phyloP scores from a whole-genome alignment of 2,888 invertebrate species.

The Thymelicus acteon region DNA sequence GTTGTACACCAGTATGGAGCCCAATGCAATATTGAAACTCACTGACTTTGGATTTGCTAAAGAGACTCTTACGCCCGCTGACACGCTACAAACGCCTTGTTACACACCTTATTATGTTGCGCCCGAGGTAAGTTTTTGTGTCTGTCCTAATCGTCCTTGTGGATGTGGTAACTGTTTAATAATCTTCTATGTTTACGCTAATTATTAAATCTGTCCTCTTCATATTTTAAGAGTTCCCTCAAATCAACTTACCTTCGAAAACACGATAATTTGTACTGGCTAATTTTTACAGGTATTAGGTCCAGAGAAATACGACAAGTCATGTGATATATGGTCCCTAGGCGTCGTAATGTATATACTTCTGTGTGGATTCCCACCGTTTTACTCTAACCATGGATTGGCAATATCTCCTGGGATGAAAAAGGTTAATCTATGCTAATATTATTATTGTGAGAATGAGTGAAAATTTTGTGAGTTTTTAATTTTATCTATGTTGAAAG shows the following conservation, averaged over 20 bases:
- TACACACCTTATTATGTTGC: conserved; percentile 99
- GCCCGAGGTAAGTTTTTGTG: conserved; percentile 68
- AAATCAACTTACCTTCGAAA: too few relatives aligned
- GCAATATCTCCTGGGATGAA: conserved; percentile 99
- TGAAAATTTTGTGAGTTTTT: too few relatives aligned
- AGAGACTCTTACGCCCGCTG: conserved; percentile 91
- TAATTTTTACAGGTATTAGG: conserved; percentile 90
- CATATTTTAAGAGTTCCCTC: conserved; percentile 5
- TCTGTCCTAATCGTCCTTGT: not conserved
- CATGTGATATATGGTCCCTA: conserved; percentile 99
- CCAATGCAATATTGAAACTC: conserved; percentile 94
- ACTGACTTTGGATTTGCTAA: conserved; percentile 99
- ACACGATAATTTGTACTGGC: too few relatives aligned
- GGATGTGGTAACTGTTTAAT: not conserved
- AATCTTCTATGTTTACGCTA: not conserved
- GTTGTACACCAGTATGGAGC: conserved; percentile 91
- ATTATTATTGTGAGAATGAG: too few relatives aligned
- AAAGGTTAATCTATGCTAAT: conserved; percentile 76
- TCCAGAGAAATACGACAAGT: conserved; percentile 99
- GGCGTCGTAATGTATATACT: conserved; percentile 99
- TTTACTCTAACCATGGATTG: conserved; percentile 98
- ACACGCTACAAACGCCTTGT: conserved; percentile 98
- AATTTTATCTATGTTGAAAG: too few relatives aligned
- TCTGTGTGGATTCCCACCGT: conserved; percentile 99
- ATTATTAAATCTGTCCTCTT: not conserved